Conservation (phyloP, 2,113 vertebrate genomes). For the Tragelaphus scriptus region DNA sequence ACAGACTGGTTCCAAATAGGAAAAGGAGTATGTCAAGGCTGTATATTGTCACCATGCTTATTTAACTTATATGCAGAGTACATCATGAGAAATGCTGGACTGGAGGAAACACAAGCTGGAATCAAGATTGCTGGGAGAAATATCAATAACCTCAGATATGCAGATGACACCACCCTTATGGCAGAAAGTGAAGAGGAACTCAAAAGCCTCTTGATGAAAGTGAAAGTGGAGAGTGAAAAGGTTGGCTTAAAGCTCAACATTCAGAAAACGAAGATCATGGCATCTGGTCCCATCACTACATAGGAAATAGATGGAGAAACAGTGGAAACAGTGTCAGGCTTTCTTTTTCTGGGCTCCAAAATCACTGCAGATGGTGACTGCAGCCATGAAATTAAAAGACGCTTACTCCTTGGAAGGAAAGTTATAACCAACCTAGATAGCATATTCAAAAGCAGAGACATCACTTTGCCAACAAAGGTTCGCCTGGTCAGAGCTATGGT, state of each 20-base stretch:
- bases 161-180: neutral
- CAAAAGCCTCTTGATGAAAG: neutral
- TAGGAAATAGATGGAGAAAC: neutral
- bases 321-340: neutral
- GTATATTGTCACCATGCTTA: too few relatives aligned
- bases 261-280: neutral
- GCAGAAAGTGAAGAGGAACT: neutral
- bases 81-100: fast-evolving
- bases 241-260: neutral
- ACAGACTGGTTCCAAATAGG: too few relatives aligned
- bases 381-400: neutral
- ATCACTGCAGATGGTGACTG: neutral
- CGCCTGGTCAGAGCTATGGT: too few relatives aligned
- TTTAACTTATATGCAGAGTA: neutral
- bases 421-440: neutral
- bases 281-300: neutral
- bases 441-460: neutral
- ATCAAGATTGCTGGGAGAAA: neutral
- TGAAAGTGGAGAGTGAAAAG: neutral
- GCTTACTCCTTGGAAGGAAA: neutral
- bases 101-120: neutral
- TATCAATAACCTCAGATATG: neutral
- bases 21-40: too few relatives aligned
- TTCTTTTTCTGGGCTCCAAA: neutral
- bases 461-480: too few relatives aligned